Base-by-base conservation (phyloP, 2,888 invertebrate genomes). In the Andrena praecox region DNA sequence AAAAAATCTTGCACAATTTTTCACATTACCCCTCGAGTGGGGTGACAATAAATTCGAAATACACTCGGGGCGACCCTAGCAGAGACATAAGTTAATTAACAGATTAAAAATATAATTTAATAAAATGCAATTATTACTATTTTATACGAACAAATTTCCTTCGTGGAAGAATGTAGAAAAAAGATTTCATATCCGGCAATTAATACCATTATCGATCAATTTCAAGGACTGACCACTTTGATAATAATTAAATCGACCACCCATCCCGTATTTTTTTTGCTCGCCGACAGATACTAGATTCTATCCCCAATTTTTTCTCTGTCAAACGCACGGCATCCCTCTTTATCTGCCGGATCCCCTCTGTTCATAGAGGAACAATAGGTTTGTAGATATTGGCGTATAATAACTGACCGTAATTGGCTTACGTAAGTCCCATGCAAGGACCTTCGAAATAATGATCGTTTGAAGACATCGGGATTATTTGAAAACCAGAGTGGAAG, bases 281-380 rank as follows among this genome's bases (percentile, higher is more conserved):
- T 50, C 54, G 42, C n/a, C 33, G 35, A 62, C 59, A 62, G 85
- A 85, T 67, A 78, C 71, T 64, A 76, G 75, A 81, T 52, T 75
- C 66, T 35, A 70, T 70, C 62, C 35, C 54, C 70, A 75, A 59
- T 75, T 79, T 82, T 76, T 78, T 85, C 59, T 78, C 66, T 67
- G 72, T 85, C 71, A 67, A 59, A 52, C 35, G 50, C 78, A 62
- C 56, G 77, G 54, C 29, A 33, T 50, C 33, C 73, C 68, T 54
- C 69, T 64, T 79, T 74, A 60, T 74, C 74, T 42, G 12, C 35
- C 62, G 48, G 20, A 20, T 31, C 12, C 33, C 12, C 62, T 54
- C n/a, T 50, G 67, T 67, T 77, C 54, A 24, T 10, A 24, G 35
- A 35, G 16, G 54, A 62, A 80, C 78, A 72, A 80, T 68, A 72